These are phyloP conservation scores for Cartodere bifasciata DNA, from an alignment of 2,888 invertebrate genomes.

Conservation along the genomic window DNA sequence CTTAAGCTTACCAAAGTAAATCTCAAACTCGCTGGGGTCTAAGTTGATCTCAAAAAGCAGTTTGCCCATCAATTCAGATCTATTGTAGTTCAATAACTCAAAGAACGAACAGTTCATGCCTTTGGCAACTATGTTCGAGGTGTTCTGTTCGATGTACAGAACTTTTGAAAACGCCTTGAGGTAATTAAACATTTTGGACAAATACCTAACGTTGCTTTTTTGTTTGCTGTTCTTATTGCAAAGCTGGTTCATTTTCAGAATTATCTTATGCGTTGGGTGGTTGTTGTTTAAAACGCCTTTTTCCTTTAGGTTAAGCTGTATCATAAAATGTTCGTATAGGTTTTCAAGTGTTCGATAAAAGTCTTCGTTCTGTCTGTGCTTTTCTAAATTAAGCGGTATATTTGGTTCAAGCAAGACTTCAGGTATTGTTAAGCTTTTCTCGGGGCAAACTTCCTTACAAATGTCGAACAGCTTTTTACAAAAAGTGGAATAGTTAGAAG, in stretches of 20 bases:
- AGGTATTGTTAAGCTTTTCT: conserved; percentile 18
- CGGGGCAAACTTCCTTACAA: conserved; percentile 19
- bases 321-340: conserved; percentile 37
- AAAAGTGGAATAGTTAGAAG: conserved; percentile 23
- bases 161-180: conserved; percentile 44
- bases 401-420: conserved; percentile 23
- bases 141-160: conserved; percentile 28
- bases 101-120: conserved; percentile 36
- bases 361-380: conserved; percentile 19
- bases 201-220: conserved; percentile 29
- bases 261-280: conserved; percentile 40
- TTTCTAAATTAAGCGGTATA: conserved; percentile 20
- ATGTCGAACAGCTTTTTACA: conserved; percentile 22
- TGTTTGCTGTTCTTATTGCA: conserved; percentile 22
- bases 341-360: conserved; percentile 34
- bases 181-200: conserved; percentile 45
- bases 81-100: conserved; percentile 39
- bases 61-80: conserved; percentile 50
- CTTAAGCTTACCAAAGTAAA: conserved; percentile 53
- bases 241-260: conserved; percentile 41
- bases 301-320: conserved; percentile 19
- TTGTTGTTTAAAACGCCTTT: conserved; percentile 35
- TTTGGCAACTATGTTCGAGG: conserved; percentile 26
- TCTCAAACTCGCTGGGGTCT: conserved; percentile 55
- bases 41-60: conserved; percentile 55